phyloP scores from a whole-genome alignment of 2,888 invertebrate genomes.

The Lasioglossum zephyrum region DNA sequence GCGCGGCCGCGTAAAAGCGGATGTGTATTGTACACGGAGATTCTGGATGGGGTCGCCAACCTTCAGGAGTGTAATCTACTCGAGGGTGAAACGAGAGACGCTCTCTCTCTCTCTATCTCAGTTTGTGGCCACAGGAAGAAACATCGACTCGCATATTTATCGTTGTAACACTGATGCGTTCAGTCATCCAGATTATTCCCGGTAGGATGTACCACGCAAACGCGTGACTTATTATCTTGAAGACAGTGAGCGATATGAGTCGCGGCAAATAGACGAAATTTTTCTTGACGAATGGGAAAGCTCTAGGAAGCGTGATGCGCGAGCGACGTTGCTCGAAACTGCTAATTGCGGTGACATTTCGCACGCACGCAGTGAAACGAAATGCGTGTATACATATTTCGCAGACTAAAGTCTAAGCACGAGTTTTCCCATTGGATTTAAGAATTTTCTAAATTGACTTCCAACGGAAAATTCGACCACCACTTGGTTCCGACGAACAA shows the following conservation, averaged over 20 bases:
- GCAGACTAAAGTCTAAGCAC: too few relatives aligned
- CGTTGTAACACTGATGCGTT: neutral
- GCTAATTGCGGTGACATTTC: neutral
- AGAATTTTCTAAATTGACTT: neutral
- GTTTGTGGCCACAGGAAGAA: neutral
- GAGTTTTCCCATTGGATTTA: too few relatives aligned
- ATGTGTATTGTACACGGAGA: conserved; percentile 8
- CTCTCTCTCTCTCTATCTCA: neutral
- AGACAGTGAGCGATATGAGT: neutral
- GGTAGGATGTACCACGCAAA: neutral
- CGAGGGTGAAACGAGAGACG: neutral
- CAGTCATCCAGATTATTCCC: conserved; percentile 2
- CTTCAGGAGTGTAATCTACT: conserved; percentile 13
- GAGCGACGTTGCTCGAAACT: neutral
- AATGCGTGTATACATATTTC: too few relatives aligned
- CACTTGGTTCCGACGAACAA: neutral
- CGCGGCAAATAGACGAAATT: neutral
- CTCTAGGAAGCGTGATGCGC: neutral
- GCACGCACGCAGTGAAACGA: neutral
- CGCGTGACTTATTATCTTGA: neutral
- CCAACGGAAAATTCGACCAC: neutral
- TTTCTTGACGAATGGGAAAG: neutral
- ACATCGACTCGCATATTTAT: neutral
- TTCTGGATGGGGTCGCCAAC: conserved; percentile 2
- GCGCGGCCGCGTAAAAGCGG: conserved; percentile 39